A percentile compares a stretch with the other conserved stretches of the same genome.
Evolutionary conservation across 1,140 invertebrate species (phyloP).

Genomic region (Neelides sp.): DNA sequence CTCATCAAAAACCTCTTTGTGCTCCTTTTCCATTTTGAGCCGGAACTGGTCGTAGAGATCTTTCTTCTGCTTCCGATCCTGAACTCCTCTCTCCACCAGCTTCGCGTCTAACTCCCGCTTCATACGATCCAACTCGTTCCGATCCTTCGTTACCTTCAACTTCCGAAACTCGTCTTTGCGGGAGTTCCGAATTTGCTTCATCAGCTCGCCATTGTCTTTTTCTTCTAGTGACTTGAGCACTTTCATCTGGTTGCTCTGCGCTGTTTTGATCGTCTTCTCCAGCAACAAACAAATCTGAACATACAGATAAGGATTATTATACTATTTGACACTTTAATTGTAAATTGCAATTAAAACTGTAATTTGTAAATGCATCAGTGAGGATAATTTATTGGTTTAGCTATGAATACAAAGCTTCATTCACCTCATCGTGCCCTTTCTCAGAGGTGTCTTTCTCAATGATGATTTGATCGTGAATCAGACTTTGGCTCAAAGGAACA

Average conservation of each 20-base stretch:
- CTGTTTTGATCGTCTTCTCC: conserved; percentile 20
- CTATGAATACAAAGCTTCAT: too few relatives aligned
- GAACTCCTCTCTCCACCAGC: conserved; percentile 67
- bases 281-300: conserved; percentile 14
- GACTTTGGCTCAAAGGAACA: conserved; percentile 44
- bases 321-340: neutral
- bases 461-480: conserved; percentile 56
- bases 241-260: conserved; percentile 20
- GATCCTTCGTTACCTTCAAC: conserved; percentile 67
- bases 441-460: conserved; percentile 66
- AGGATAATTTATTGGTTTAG: too few relatives aligned
- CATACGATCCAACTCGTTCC: conserved; percentile 70
- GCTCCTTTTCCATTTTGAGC: conserved; percentile 34
- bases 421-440: conserved; percentile 63
- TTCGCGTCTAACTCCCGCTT: conserved; percentile 59
- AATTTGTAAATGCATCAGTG: too few relatives aligned
- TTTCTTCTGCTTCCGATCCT: conserved; percentile 49
- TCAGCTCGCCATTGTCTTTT: conserved; percentile 65
- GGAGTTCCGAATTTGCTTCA: conserved; percentile 64
- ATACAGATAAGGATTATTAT: neutral
- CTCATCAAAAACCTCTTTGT: conserved; percentile 35
- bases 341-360: too few relatives aligned
- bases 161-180: conserved; percentile 75
- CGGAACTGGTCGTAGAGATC: conserved; percentile 35
- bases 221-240: conserved; percentile 47